phyloP scores from a whole-genome alignment of 2,797 vertebrate genomes.

The Allobates femoralis region DNA sequence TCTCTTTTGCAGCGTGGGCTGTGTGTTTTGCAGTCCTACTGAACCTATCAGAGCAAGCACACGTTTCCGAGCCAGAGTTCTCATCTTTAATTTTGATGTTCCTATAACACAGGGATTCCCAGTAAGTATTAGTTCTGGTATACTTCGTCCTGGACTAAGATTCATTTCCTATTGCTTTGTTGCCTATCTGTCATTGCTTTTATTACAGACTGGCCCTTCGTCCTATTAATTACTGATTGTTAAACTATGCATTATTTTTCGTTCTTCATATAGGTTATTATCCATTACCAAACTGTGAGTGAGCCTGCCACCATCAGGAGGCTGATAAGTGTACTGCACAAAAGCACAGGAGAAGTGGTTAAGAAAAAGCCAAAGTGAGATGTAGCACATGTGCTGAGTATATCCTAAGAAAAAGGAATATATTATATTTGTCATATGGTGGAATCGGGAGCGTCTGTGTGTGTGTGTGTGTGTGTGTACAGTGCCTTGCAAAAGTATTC shows the following conservation, averaged over 20 bases:
- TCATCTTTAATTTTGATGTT: constrained; percentile 95
- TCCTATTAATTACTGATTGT: not conserved
- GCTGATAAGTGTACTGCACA: constrained; percentile 90
- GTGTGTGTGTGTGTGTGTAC: too few relatives aligned
- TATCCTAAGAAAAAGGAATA: too few relatives aligned
- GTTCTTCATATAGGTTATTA: constrained; percentile 80
- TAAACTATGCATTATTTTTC: constrained; percentile 7
- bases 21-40: constrained; percentile 92
- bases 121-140: constrained; percentile 78
- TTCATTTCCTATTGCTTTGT: too few relatives aligned
- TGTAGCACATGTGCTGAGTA: not conserved
- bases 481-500: too few relatives aligned
- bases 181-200: too few relatives aligned
- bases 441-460: too few relatives aligned
- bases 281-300: constrained; percentile 96
- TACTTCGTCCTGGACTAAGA: not conserved
- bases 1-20: constrained; percentile 84
- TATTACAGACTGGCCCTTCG: not conserved
- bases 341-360: constrained; percentile 93
- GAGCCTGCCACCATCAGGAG: constrained; percentile 92
- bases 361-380: constrained; percentile 99
- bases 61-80: constrained; percentile 91
- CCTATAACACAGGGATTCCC: constrained; percentile 97
- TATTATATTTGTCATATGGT: too few relatives aligned
- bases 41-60: constrained; percentile 90